Conservation (phyloP, 2,113 vertebrate genomes). For the Ariopsis seemanni region DNA sequence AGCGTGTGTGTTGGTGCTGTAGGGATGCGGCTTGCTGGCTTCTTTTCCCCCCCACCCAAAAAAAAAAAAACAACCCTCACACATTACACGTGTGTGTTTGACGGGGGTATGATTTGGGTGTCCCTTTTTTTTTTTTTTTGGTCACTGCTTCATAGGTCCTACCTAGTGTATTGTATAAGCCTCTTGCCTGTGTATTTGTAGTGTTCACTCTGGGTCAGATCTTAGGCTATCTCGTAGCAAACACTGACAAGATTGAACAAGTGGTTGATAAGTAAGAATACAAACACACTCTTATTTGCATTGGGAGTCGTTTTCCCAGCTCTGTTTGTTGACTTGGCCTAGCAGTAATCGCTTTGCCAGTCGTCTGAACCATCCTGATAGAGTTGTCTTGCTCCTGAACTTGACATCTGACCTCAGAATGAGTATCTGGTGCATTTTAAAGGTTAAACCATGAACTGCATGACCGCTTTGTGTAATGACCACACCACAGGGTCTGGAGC, state of each 20-base stretch:
- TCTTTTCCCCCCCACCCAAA: not conserved
- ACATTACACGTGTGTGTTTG: conserved; percentile 23
- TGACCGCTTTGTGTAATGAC: not conserved
- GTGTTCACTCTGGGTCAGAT: conserved; percentile 33
- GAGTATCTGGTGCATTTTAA: not conserved
- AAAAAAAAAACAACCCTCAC: not conserved
- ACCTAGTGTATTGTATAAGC: not conserved
- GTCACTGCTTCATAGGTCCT: conserved; percentile 47
- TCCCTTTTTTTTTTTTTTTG: conserved; percentile 47
- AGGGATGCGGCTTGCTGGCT: conserved; percentile 32
- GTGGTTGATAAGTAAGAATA: conserved; percentile 42
- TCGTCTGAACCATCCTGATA: not conserved
- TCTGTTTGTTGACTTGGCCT: conserved; percentile 34
- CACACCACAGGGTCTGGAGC: not conserved
- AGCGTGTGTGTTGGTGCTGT: conserved; percentile 36
- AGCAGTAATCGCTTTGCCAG: conserved; percentile 1
- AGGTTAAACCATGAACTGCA: conserved; percentile 1
- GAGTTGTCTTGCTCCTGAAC: conserved; percentile 1
- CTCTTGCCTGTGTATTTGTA: not conserved
- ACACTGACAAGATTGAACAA: conserved; percentile 46
- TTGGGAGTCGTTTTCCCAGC: conserved; percentile 33
- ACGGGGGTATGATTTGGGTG: not conserved
- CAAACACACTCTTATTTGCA: conserved; percentile 51
- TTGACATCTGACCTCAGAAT: conserved; percentile 1
- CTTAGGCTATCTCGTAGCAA: conserved; percentile 41